A percentile compares a stretch with the other conserved stretches of the same genome.
Conservation (phyloP, 1,140 invertebrate species). For the Patella vulgata region DNA sequence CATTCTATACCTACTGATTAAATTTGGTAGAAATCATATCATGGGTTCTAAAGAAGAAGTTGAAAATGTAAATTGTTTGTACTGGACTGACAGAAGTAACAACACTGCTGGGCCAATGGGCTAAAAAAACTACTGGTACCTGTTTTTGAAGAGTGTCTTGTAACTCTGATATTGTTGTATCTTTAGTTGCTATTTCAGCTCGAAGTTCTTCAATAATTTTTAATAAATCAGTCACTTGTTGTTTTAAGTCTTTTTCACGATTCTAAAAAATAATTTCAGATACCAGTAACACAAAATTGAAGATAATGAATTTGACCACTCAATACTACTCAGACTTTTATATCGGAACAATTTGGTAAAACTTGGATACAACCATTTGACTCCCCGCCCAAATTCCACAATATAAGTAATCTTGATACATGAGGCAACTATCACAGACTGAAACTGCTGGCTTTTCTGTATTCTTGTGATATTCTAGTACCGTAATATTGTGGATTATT, state of each 20-base stretch:
- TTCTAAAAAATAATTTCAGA: slow-evolving; percentile 22
- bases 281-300: background rate
- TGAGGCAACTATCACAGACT: background rate
- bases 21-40: too few species aligned
- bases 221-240: slow-evolving; percentile 28
- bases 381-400: background rate
- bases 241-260: slow-evolving; percentile 34
- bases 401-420: background rate
- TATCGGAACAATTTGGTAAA: background rate
- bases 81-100: background rate
- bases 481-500: too few species aligned
- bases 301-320: too few species aligned
- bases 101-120: background rate
- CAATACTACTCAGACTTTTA: background rate
- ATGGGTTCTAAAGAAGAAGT: background rate
- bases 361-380: background rate
- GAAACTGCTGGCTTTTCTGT: background rate
- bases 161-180: slow-evolving; percentile 21
- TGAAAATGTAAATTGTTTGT: background rate
- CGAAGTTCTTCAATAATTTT: slow-evolving; percentile 38
- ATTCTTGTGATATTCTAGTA: too few species aligned
- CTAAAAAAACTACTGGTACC: slow-evolving; percentile 16
- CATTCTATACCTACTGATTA: background rate
- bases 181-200: slow-evolving; percentile 27
- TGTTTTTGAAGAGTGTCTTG: slow-evolving; percentile 27